phyloP scores from a whole-genome alignment of 2,113 vertebrate species.

The Haliaeetus leucogaster region DNA sequence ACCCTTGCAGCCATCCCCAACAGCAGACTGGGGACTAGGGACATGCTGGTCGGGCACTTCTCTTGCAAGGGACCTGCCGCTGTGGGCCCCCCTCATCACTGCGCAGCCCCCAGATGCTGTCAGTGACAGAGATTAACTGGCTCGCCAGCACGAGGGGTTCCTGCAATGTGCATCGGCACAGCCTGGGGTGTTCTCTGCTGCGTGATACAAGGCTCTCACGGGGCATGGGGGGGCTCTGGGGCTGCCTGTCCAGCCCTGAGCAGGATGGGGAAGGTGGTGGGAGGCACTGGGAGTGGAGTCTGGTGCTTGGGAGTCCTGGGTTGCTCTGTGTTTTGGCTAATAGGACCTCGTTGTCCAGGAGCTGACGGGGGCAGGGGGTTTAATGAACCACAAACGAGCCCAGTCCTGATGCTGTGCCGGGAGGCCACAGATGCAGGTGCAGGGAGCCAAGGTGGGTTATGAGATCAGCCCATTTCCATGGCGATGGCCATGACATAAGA shows the following conservation, averaged over 20 bases:
- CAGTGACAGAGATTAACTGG: not conserved
- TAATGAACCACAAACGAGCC: fast-evolving
- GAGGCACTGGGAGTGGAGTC: fast-evolving
- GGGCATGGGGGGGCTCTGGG: fast-evolving
- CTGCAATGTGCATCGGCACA: not conserved
- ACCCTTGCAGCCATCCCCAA: fast-evolving
- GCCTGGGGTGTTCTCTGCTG: not conserved
- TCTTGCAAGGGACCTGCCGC: not conserved
- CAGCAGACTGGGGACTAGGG: not conserved
- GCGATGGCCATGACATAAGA: not conserved
- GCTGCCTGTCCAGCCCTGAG: not conserved
- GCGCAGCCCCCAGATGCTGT: not conserved
- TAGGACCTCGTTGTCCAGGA: fast-evolving
- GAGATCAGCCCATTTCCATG: not conserved
- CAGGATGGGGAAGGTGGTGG: not conserved
- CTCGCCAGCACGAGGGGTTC: fast-evolving
- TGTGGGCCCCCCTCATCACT: fast-evolving
- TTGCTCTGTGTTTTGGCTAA: fast-evolving
- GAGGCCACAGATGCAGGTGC: not conserved
- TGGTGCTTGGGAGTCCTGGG: fast-evolving
- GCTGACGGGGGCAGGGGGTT: fast-evolving
- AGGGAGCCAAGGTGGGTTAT: not conserved
- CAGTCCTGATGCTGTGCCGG: fast-evolving
- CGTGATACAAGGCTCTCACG: fast-evolving
- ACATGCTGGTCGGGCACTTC: not conserved